These are phyloP conservation scores for Timema cristinae DNA, from an alignment of 2,888 invertebrate genomes.

Conservation along the genomic window DNA sequence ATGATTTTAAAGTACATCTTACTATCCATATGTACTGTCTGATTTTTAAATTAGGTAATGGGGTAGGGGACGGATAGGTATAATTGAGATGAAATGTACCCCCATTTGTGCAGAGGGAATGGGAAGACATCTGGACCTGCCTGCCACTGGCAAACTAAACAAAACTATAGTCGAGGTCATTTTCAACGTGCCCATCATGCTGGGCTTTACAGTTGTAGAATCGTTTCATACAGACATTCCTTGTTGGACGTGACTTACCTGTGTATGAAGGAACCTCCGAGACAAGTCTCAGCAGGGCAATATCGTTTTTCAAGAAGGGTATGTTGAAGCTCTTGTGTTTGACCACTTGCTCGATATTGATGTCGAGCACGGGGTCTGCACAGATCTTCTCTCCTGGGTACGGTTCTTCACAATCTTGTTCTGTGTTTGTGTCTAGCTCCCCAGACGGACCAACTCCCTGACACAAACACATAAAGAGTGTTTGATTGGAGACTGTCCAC, in stretches of 20 bases:
- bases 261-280: slow-evolving; percentile 23
- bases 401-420: slow-evolving; percentile 16
- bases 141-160: too few relatives aligned
- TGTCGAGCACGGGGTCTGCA: slow-evolving; percentile 19
- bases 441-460: slow-evolving; percentile 25
- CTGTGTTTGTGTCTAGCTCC: slow-evolving; percentile 23
- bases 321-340: slow-evolving; percentile 33
- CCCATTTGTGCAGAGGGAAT: too few relatives aligned
- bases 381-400: slow-evolving; percentile 10
- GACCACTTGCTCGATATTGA: slow-evolving; percentile 32
- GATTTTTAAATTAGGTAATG: too few relatives aligned
- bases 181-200: too few relatives aligned
- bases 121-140: too few relatives aligned
- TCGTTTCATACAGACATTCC: not conserved
- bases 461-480: slow-evolving; percentile 11
- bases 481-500: too few relatives aligned
- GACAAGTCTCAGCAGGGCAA: slow-evolving; percentile 34
- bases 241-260: slow-evolving; percentile 7
- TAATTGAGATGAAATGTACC: too few relatives aligned
- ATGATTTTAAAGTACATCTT: too few relatives aligned
- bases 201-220: too few relatives aligned
- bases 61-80: too few relatives aligned
- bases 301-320: slow-evolving; percentile 35
- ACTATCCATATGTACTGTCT: too few relatives aligned
- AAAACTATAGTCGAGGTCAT: too few relatives aligned